These are phyloP conservation scores for Drosophila peninsularis DNA, from an alignment of 2,888 invertebrate species.

Conservation along the genomic window DNA sequence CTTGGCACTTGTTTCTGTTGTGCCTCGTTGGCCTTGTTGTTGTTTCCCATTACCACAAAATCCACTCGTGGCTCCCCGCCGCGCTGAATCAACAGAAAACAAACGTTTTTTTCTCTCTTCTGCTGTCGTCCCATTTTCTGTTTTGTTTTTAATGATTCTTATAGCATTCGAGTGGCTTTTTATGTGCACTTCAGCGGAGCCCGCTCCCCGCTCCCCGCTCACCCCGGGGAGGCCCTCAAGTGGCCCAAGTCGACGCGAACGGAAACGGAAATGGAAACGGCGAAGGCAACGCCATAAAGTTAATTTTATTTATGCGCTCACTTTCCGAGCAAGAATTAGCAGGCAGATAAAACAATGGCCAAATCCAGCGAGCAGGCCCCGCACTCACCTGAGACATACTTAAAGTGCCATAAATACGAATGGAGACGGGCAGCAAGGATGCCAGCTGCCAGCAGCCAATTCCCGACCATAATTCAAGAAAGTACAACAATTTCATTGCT, in stretches of 20 bases:
- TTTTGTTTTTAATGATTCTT: slow-evolving; percentile 73
- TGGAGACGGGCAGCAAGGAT: slow-evolving; percentile 17
- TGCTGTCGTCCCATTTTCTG: slow-evolving; percentile 15
- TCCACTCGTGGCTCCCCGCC: slow-evolving; percentile 64
- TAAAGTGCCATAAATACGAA: slow-evolving; percentile 64
- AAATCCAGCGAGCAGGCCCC: slow-evolving; percentile 13
- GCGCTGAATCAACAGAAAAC: slow-evolving; percentile 57
- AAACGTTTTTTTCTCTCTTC: slow-evolving; percentile 59
- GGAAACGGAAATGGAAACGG: slow-evolving; percentile 76
- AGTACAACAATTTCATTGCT: slow-evolving; percentile 6
- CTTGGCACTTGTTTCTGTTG: slow-evolving; percentile 50
- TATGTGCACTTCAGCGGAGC: slow-evolving; percentile 69
- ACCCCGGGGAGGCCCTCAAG: slow-evolving; percentile 28
- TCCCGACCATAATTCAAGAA: neutral
- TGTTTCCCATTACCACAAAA: slow-evolving; percentile 76
- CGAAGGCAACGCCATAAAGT: slow-evolving; percentile 72
- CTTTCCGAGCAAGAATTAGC: slow-evolving; percentile 54
- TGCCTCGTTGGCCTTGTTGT: slow-evolving; percentile 30
- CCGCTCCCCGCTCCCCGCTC: neutral
- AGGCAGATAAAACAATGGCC: slow-evolving; percentile 73
- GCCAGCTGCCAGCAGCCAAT: slow-evolving; percentile 3
- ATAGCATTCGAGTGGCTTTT: slow-evolving; percentile 73
- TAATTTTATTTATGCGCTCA: slow-evolving; percentile 77
- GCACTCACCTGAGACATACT: slow-evolving; percentile 55
- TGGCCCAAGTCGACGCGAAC: slow-evolving; percentile 49